Evolutionary conservation across 2,888 invertebrate genomes (phyloP), one percentile per base, ranked within the genome.

Genomic region (Podotricha telesiphe): DNA sequence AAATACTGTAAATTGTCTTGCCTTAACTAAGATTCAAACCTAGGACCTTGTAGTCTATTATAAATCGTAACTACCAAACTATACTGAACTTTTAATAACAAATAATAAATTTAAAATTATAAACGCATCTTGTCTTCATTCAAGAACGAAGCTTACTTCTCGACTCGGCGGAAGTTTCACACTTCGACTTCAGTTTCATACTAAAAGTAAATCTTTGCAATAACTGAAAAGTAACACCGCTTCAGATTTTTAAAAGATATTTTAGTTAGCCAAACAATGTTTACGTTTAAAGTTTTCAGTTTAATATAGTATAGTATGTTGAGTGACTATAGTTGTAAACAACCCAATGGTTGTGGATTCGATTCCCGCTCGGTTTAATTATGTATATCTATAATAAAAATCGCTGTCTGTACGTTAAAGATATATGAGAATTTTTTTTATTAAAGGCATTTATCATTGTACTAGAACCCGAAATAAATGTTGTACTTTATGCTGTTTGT

Each of bases 161-260:
- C 40, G 34, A 62, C 45, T 61, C 50, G 66, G 6, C 48, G 37
- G 22, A 58, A 66, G 61, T 67, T 67, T 67, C n/a, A 51, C 50
- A 51, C 51, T 64, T 48, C 67, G 62, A 65, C 68, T 56, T 13
- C 47, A 71, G 61, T 71, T 68, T 65, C 55, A 70, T 69, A 53
- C 65, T 61, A 56, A 65, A 71, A 71, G 70, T 71, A 68, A 65
- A 71, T 65, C 65, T 68, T 61, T 56, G 56, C 67, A 48, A 62
- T 48, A 65, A 65, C 59, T 68, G 67, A 45, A 64, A 68, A 65
- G 50, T 69, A 48, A 70, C 69, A 58, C 20, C 63, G 65, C 20
- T 58, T 56, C 48, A 62, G 62, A 62, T 48, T 48, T 62, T 62
- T 62, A 48, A 17, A 64, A 40, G 40, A 53, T 42, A 63, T 53